Evolutionary conservation across 2,888 invertebrate species (phyloP), one percentile per base, ranked within the genome.

Genomic region (Magallana nippona): DNA sequence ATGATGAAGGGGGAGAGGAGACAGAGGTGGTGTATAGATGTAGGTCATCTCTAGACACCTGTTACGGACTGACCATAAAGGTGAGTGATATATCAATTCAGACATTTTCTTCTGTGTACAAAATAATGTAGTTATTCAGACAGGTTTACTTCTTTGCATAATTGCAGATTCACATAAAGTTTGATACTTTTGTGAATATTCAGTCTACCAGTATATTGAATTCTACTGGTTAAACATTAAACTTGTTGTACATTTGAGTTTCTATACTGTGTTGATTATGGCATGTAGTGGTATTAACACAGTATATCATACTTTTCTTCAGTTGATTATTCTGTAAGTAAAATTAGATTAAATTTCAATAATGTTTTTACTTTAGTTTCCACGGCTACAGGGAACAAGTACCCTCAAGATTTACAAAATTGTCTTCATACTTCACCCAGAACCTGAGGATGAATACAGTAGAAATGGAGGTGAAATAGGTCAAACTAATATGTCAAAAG

Each of bases 51-150:
- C 60, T 84, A 10, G 63, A 78, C 17, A 62, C 81, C 0, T 55
- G 63, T 19, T 84, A 77, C 82, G 84, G 84, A 55, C 55, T 84
- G 3, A 57, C 81, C 56, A 71, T 84, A 27, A 84, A 84, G 81
- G 84, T 84, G 62, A 19, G 10, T 22, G 19, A 17, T 5, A 55
- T 55, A 55, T 8, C 11, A n/a, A 71, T 13, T n/a, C 58, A 60
- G 2, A 78, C 55, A 44, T 44, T 44, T 44, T 44, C 44, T 44
- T 44, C 44, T 44, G 3, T 44, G 44, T 44, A 44, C 44, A 44
- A 44, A n/a, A n/a, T n/a, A n/a, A 44, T 44, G 10, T 8, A 44
- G 44, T 8, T 44, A 8, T 8, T 44, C 44, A 44, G 8, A 44
- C 44, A 44, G 8, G 5, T 27, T 27, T 5, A 44, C 3, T 44